These are phyloP conservation scores for Tuta absoluta DNA, from an alignment of 2,888 invertebrate genomes.

Conservation along the genomic window DNA sequence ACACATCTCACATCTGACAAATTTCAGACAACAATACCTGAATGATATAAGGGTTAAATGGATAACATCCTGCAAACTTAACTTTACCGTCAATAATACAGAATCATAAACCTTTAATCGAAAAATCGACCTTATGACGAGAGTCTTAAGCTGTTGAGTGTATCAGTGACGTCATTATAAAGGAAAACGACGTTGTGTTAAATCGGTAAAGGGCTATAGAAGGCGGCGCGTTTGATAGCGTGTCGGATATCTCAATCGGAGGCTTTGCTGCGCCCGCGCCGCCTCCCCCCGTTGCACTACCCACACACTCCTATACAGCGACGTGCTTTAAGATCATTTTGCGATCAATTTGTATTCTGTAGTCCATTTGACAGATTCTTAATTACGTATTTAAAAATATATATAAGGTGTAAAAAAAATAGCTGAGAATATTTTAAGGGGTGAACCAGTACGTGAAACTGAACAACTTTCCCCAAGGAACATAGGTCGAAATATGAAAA, in stretches of 20 bases:
- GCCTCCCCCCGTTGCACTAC: slow-evolving; percentile 26
- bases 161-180: slow-evolving; percentile 33
- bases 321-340: slow-evolving; percentile 32
- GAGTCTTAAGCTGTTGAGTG: slow-evolving; percentile 27
- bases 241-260: slow-evolving; percentile 78
- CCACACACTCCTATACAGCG: slow-evolving; percentile 51
- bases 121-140: slow-evolving; percentile 40
- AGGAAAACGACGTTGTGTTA: slow-evolving; percentile 48
- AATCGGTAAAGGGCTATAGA: slow-evolving; percentile 69
- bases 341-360: slow-evolving; percentile 8
- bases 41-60: slow-evolving; percentile 75
- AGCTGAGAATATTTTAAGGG: too few relatives aligned
- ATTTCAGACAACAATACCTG: slow-evolving; percentile 73
- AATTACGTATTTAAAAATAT: neutral
- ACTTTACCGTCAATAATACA: slow-evolving; percentile 26
- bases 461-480: too few relatives aligned
- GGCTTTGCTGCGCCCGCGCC: slow-evolving; percentile 66
- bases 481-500: too few relatives aligned
- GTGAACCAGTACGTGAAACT: too few relatives aligned
- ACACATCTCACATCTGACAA: slow-evolving; percentile 76
- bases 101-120: neutral
- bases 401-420: too few relatives aligned
- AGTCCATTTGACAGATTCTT: neutral
- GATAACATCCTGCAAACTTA: slow-evolving; percentile 54
- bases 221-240: slow-evolving; percentile 73